Evolutionary conservation across 2,113 vertebrate genomes (phyloP).

Genomic region (Eublepharis macularius): DNA sequence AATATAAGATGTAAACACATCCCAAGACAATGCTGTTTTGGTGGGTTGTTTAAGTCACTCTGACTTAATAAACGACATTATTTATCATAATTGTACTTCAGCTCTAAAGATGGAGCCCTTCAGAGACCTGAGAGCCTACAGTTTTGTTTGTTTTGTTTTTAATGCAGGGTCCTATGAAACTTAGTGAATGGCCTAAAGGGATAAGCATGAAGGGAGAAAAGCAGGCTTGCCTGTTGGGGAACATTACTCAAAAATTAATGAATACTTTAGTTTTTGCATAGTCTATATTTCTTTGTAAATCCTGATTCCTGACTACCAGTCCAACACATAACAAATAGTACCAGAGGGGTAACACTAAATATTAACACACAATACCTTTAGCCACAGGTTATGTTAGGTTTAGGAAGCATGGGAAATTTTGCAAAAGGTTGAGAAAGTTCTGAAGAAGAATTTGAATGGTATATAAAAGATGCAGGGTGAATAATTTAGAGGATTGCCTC

Average conservation of each 20-base stretch:
- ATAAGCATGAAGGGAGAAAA: neutral
- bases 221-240: neutral
- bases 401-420: neutral
- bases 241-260: neutral
- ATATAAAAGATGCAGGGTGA: slow-evolving; percentile 7
- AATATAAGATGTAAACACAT: neutral
- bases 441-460: neutral
- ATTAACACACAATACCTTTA: neutral
- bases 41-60: neutral
- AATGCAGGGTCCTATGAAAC: neutral
- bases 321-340: neutral
- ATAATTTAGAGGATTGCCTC: neutral
- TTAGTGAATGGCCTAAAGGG: neutral
- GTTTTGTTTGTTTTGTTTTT: neutral
- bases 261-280: neutral
- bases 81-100: neutral
- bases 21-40: neutral
- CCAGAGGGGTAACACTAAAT: neutral
- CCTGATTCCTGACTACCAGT: neutral
- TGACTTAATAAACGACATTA: neutral
- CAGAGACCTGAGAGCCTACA: neutral
- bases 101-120: neutral
- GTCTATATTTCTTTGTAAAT: neutral
- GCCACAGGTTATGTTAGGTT: neutral
- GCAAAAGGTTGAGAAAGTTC: neutral